phyloP scores from a whole-genome alignment of 92 coral and sea anemone species.

The Porites lobata region DNA sequence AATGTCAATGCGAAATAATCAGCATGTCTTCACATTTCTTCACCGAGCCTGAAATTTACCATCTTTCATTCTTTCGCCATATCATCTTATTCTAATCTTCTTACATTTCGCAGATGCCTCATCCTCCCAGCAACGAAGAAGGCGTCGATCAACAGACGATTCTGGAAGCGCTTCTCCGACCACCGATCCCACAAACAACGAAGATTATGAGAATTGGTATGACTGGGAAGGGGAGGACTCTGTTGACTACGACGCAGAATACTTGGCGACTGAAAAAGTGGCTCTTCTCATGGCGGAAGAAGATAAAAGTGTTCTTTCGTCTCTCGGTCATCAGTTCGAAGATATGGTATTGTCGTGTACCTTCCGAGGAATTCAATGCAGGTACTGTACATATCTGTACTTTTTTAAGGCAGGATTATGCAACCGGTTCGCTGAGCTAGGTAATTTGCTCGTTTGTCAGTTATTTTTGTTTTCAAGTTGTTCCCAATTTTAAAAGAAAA shows the following conservation, averaged over 20 bases:
- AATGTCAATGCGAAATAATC: too few species aligned
- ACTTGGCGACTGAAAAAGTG: constrained; percentile 26
- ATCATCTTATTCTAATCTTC: too few species aligned
- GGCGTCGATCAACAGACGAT: constrained; percentile 15
- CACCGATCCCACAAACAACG: neutral
- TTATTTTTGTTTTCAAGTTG: too few species aligned
- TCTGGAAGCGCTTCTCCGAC: neutral
- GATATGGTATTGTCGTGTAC: constrained; percentile 59
- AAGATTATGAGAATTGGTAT: neutral
- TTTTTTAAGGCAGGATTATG: too few species aligned
- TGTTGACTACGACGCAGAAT: constrained; percentile 19
- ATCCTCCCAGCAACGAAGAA: neutral
- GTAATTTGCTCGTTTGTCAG: neutral
- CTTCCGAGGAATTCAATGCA: constrained; percentile 61
- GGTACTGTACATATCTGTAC: constrained; percentile 4
- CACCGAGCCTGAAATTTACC: too few species aligned
- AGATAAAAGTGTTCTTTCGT: constrained; percentile 4
- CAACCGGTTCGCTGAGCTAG: too few species aligned
- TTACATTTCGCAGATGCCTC: neutral
- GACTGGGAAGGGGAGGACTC: constrained; percentile 8
- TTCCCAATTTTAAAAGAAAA: too few species aligned
- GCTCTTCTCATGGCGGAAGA: constrained; percentile 26
- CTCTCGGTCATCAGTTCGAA: constrained; percentile 68
- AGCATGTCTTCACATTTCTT: too few species aligned
- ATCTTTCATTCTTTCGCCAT: too few species aligned